Evolutionary conservation across 1,140 invertebrate genomes (phyloP).

Genomic region (Coptotermes formosanus): DNA sequence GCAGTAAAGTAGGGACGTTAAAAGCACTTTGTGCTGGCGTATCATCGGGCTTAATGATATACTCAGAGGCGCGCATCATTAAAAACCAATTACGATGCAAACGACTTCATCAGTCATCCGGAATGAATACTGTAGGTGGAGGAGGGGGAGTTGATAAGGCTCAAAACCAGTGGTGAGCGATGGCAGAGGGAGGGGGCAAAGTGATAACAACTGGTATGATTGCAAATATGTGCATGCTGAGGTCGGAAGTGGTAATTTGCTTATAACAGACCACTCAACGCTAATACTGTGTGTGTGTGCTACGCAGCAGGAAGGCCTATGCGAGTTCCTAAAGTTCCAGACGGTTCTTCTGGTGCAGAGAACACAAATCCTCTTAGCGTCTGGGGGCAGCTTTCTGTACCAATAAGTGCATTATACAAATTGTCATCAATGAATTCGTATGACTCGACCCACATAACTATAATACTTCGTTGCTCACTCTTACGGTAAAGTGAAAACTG

Average conservation of each 20-base stretch:
- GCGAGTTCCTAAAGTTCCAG: not conserved
- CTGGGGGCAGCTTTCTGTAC: not conserved
- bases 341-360: not conserved
- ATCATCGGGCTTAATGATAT: not conserved
- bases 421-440: not conserved
- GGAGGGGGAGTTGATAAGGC: not conserved
- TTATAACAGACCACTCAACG: constrained; percentile 19
- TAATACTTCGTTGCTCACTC: not conserved
- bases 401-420: not conserved
- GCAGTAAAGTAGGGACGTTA: not conserved
- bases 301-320: not conserved
- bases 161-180: not conserved
- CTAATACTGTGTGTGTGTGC: not conserved
- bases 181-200: not conserved
- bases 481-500: not conserved
- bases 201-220: constrained; percentile 13
- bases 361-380: not conserved
- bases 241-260: not conserved
- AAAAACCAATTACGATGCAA: constrained; percentile 30
- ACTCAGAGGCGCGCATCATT: constrained; percentile 6
- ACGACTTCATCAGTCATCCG: constrained; percentile 20
- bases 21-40: not conserved
- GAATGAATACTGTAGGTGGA: not conserved
- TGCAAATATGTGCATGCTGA: not conserved
- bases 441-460: not conserved